Conservation (phyloP, 2,888 invertebrate species). For the Drosophila stalkeri region DNA sequence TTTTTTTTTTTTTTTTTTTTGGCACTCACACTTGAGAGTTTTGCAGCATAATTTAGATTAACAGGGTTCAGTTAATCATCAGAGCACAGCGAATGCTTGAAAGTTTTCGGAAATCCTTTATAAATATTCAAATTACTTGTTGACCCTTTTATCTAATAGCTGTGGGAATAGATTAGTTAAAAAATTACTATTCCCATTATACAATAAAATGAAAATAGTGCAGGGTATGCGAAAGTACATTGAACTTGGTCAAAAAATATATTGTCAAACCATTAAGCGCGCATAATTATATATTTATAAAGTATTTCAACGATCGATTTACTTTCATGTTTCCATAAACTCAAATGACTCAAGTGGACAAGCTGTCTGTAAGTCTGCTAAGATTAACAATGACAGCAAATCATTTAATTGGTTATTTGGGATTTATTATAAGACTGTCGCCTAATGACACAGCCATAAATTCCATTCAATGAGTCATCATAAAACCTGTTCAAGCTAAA, state of each 20-base stretch:
- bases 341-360: constrained; percentile 17
- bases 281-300: constrained; percentile 29
- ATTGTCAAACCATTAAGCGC: background rate
- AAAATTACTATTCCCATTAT: background rate
- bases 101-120: background rate
- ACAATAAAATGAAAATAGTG: constrained; percentile 16
- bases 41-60: constrained; percentile 36
- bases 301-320: constrained; percentile 33
- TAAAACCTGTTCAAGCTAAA: background rate
- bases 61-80: constrained; percentile 21
- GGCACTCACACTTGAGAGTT: constrained; percentile 15
- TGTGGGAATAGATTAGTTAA: background rate
- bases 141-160: background rate
- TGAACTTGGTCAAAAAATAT: background rate
- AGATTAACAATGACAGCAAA: constrained; percentile 26
- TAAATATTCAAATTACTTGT: background rate
- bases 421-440: background rate
- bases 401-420: constrained; percentile 41
- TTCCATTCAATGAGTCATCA: constrained; percentile 13
- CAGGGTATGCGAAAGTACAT: background rate
- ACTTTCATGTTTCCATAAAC: constrained; percentile 4
- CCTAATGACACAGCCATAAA: constrained; percentile 31
- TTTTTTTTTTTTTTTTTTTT: background rate
- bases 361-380: background rate
- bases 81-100: background rate